Conservation (phyloP, 2,113 vertebrate genomes). For the Eptatretus burgeri region DNA sequence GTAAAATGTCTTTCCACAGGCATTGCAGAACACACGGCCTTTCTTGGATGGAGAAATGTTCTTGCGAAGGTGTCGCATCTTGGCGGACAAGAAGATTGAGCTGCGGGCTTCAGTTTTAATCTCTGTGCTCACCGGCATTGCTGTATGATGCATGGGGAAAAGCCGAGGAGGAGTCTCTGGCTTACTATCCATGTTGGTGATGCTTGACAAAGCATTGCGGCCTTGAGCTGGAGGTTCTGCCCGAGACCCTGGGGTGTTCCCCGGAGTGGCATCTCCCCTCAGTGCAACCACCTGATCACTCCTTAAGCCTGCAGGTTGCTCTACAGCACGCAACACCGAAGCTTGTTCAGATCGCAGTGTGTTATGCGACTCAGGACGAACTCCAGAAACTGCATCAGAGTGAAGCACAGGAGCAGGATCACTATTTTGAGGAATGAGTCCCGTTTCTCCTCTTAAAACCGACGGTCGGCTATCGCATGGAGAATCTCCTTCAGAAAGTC, state of each 20-base stretch:
- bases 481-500: conserved; percentile 47
- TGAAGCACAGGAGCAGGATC: not conserved
- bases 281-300: conserved; percentile 2
- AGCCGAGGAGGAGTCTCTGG: conserved; percentile 19
- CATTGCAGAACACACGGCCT: conserved; percentile 87
- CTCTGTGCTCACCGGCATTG: not conserved
- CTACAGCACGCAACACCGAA: not conserved
- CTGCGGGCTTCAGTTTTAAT: not conserved
- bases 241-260: too few relatives aligned
- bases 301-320: conserved; percentile 1
- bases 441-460: not conserved
- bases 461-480: not conserved
- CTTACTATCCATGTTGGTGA: conserved; percentile 74
- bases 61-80: conserved; percentile 74
- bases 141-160: not conserved
- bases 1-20: conserved; percentile 94
- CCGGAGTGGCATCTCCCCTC: not conserved
- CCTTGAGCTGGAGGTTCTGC: conserved; percentile 23
- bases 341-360: not conserved
- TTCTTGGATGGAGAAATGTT: conserved; percentile 86
- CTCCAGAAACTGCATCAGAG: not conserved
- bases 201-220: conserved; percentile 40
- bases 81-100: conserved; percentile 1
- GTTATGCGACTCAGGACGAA: not conserved
- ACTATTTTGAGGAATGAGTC: not conserved